These are phyloP conservation scores for Delichon dasypus DNA, from an alignment of 2,797 vertebrate species.

Conservation along the genomic window DNA sequence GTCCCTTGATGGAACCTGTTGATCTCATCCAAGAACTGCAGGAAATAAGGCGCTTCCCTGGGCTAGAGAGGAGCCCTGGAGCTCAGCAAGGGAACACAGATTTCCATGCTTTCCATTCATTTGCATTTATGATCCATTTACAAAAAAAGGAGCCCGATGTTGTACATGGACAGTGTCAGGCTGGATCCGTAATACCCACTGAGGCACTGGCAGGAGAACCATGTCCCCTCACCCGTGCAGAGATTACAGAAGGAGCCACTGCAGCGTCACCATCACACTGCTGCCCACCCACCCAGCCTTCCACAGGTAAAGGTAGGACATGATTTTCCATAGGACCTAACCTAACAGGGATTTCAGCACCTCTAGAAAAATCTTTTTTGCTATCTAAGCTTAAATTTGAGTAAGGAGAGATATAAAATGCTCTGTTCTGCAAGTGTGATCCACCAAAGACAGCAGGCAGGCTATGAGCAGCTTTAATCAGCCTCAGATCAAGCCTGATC, in stretches of 20 bases:
- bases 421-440: rapidly evolving
- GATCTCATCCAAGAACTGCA: neutral
- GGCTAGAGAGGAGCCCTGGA: neutral
- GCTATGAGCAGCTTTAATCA: neutral
- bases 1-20: neutral
- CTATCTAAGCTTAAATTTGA: neutral
- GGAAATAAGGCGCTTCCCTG: neutral
- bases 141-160: rapidly evolving
- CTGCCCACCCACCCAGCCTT: neutral
- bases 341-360: neutral
- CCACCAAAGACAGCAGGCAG: neutral
- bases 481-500: neutral
- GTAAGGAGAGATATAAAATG: neutral
- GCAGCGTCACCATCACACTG: rapidly evolving
- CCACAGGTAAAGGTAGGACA: rapidly evolving
- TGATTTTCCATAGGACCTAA: neutral
- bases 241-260: neutral
- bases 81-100: neutral
- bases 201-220: neutral
- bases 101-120: neutral
- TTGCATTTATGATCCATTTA: neutral
- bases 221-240: neutral
- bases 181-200: neutral
- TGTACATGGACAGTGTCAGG: neutral
- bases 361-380: neutral